Base-by-base conservation (phyloP, 1,140 invertebrate species). In the Nephotettix cincticeps region DNA sequence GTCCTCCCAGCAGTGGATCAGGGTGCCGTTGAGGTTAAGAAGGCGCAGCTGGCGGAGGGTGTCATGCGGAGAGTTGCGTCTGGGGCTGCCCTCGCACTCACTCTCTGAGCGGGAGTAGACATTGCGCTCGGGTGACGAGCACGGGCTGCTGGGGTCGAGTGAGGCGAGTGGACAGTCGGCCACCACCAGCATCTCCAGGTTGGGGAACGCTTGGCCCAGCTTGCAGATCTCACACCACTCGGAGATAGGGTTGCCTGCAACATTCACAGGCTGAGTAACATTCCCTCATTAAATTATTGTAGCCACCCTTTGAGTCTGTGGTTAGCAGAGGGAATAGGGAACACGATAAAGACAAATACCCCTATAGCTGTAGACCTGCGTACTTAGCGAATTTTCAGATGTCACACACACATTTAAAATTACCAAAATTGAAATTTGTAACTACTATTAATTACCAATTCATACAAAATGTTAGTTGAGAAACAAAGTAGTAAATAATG, bases 21-120 rank as follows among this genome's bases (percentile, higher is more conserved):
- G 83, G 0, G 93, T 93, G 66, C 92, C 92, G 78, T 93, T 95
- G 19, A 97, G 83, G 79, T 95, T 96, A 11, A 97, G 83, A 80
- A 91, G 89, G 77, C 88, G 85, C 43, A 96, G 83, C 75, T 86
- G 86, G 47, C 87, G 87, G 80, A 89, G 93, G 67, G 81, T 80
- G 76, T 84, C 81, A 68, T 88, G 87, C 1, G 87, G 80, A 17
- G 83, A 82, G 19, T 69, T 75, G n/a, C 68, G 51, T 9, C 29
- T 79, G 4, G 72, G 76, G 4, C 77, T 74, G 63, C 75, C 70
- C 69, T 85, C 83, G 14, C 81, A 83, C 68, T 81, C 83, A 21
- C 81, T 83, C 67, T 86, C 84, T 1, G 79, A 78, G 70, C 82
- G 81, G 27, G 81, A 79, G 72, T 83, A 84, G 1, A 29, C 19